These are phyloP conservation scores for Oreochromis niloticus DNA, from an alignment of 2,113 vertebrate species.

Conservation along the genomic window DNA sequence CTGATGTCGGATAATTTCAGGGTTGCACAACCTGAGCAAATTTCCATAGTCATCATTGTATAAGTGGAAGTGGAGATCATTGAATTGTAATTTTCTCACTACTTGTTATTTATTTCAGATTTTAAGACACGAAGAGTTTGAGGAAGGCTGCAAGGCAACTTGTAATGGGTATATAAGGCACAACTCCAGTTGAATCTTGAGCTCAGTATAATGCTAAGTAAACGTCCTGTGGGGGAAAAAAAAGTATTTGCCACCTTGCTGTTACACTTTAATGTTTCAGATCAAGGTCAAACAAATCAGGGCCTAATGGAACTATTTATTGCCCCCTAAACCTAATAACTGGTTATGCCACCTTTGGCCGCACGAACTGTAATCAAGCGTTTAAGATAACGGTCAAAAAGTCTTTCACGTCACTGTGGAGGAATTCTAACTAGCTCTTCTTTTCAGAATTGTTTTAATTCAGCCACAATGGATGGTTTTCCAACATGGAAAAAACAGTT, in stretches of 20 bases:
- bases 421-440: background rate
- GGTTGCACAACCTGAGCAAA: background rate
- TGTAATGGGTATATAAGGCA: slow-evolving; percentile 85
- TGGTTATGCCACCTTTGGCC: background rate
- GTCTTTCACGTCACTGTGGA: background rate
- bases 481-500: background rate
- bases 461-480: background rate
- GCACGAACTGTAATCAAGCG: background rate
- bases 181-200: background rate
- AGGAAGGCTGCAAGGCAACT: slow-evolving; percentile 91
- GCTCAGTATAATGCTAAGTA: background rate
- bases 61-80: background rate
- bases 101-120: slow-evolving; percentile 63
- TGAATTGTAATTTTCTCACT: background rate
- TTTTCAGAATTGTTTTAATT: background rate
- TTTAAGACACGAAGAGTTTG: slow-evolving; percentile 93
- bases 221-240: rapidly evolving
- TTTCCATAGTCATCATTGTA: background rate
- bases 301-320: background rate
- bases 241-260: background rate
- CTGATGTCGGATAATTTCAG: background rate
- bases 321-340: background rate
- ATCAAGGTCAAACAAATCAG: background rate
- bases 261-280: background rate
- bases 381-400: background rate